Conservation (phyloP, 2,888 invertebrate genomes). For the Leucophora obtusa region DNA sequence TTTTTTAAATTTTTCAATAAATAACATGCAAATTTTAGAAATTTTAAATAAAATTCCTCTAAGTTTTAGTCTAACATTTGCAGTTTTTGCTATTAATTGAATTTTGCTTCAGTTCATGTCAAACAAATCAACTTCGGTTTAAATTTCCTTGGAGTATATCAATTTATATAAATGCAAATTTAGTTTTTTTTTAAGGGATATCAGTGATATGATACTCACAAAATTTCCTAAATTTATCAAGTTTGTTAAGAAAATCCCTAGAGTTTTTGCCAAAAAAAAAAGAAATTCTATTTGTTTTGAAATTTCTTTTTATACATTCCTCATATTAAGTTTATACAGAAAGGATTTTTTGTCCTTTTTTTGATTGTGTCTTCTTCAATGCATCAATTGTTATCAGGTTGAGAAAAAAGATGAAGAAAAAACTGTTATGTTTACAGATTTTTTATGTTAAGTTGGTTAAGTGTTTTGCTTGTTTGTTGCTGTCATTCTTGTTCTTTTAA, state of each 20-base stretch:
- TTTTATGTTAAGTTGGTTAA: conserved; percentile 50
- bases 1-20: too few relatives aligned
- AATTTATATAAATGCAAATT: conserved; percentile 3
- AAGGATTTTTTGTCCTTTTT: conserved; percentile 13
- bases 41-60: too few relatives aligned
- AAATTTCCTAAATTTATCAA: conserved; percentile 63
- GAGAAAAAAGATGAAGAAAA: conserved; percentile 10
- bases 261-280: conserved; percentile 21
- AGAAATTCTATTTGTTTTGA: neutral
- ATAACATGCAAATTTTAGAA: too few relatives aligned
- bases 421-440: conserved; percentile 20
- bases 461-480: conserved; percentile 34
- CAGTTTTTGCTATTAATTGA: neutral
- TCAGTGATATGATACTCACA: conserved; percentile 38
- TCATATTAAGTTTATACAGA: neutral
- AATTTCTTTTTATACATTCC: conserved; percentile 14
- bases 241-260: conserved; percentile 49
- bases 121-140: neutral
- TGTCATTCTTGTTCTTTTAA: conserved; percentile 27
- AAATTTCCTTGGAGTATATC: conserved; percentile 2
- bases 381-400: conserved; percentile 57
- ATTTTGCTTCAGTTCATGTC: neutral
- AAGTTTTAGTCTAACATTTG: too few relatives aligned
- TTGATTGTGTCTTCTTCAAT: neutral
- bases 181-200: conserved; percentile 6